A percentile compares a stretch with the other conserved stretches of the same genome.
Conservation (phyloP, 2,888 invertebrate species). For the Apamea crenata region DNA sequence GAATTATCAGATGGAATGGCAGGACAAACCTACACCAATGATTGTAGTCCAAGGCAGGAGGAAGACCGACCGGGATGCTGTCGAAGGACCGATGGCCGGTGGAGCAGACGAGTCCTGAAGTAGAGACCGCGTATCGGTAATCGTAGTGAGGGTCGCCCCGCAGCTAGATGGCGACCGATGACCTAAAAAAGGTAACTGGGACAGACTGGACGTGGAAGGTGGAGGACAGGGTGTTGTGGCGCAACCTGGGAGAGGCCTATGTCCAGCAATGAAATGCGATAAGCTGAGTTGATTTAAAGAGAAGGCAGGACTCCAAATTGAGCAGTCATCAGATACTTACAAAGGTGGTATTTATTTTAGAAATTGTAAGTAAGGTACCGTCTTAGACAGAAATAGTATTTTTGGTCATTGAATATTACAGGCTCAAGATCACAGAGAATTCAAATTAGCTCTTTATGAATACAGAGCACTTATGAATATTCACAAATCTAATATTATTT, state of each 20-base stretch:
- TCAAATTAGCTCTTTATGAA: constrained; percentile 47
- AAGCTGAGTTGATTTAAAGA: neutral
- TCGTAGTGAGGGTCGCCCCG: too few relatives aligned
- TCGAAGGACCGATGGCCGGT: neutral
- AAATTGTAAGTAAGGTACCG: constrained; percentile 2
- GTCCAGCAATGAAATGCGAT: neutral
- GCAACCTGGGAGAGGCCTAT: neutral
- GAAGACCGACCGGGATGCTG: neutral
- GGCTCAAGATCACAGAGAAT: constrained; percentile 51
- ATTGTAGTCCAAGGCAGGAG: neutral
- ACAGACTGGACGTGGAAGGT: neutral
- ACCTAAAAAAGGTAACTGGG: neutral
- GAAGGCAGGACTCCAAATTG: neutral
- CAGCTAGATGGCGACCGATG: neutral
- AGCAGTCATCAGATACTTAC: neutral
- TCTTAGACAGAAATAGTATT: constrained; percentile 27
- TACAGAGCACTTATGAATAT: constrained; percentile 55
- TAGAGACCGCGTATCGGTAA: neutral
- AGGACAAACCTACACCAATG: neutral
- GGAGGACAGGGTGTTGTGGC: too few relatives aligned
- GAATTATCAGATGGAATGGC: neutral
- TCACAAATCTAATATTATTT: constrained; percentile 40
- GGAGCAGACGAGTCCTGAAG: neutral
- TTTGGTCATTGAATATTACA: constrained; percentile 40
- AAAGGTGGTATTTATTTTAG: neutral